Conservation (phyloP, 2,888 invertebrate species). For the Zygaena filipendulae region DNA sequence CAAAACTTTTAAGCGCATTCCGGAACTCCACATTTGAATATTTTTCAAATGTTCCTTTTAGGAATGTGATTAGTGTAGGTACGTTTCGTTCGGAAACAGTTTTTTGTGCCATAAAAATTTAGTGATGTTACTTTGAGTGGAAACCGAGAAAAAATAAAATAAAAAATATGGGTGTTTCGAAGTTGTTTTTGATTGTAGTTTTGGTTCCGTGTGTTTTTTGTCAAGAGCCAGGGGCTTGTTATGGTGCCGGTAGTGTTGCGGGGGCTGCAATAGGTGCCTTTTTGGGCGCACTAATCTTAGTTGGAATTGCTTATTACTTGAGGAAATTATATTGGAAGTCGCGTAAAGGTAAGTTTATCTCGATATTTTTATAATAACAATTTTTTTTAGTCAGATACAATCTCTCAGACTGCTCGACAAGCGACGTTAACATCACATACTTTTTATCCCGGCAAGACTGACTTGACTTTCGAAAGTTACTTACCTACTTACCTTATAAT, state of each 20-base stretch:
- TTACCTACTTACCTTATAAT: too few relatives aligned
- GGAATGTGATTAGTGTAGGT: constrained; percentile 53
- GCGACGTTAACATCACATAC: too few relatives aligned
- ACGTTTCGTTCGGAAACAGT: constrained; percentile 24
- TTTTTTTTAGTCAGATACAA: constrained; percentile 5
- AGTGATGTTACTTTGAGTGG: constrained; percentile 43
- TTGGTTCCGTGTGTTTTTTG: constrained; percentile 53
- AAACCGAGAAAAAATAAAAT: too few relatives aligned
- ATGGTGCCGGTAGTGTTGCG: constrained; percentile 76
- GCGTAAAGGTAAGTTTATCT: constrained; percentile 57
- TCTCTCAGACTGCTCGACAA: too few relatives aligned
- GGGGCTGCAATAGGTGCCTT: constrained; percentile 78
- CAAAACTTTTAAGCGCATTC: constrained; percentile 31
- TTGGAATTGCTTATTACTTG: constrained; percentile 66
- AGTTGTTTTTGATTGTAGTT: constrained; percentile 52
- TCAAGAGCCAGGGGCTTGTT: constrained; percentile 64
- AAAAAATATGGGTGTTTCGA: constrained; percentile 51
- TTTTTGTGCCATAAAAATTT: constrained; percentile 52
- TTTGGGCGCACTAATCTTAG: constrained; percentile 70
- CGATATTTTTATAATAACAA: constrained; percentile 6
- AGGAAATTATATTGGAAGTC: constrained; percentile 73
- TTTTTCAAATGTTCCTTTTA: constrained; percentile 34
- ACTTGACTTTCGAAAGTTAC: too few relatives aligned
- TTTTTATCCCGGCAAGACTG: too few relatives aligned
- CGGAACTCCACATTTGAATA: constrained; percentile 28